Base-by-base conservation (phyloP, 2,113 vertebrate genomes). In the Lepisosteus osseus region DNA sequence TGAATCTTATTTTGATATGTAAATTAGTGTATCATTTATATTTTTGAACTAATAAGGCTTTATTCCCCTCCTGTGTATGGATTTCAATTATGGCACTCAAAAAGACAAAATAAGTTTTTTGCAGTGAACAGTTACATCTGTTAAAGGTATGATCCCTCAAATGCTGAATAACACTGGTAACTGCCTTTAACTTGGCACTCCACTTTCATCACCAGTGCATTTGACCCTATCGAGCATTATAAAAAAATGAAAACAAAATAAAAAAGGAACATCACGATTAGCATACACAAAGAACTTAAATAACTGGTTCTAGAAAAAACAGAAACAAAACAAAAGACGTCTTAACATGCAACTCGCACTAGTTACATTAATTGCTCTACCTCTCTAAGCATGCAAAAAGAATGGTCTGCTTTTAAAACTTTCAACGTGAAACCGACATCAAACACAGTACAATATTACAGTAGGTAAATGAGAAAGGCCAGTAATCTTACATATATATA, bases 331-430 rank as follows among this genome's bases (percentile, higher is more conserved):
- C 70, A 92, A 91, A 84, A 94, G 90, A 85, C 81, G 90, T 86
- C 82, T 80, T 76, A 86, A 94, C 94, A 96, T 95, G 95, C 93
- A 94, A 89, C 89, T 90, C 90, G 86, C 88, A 88, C 89, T 89
- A 87, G 87, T 93, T 93, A 94, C 92, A 93, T 55, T 86, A 87
- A 91, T 92, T 86, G 83, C 87, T 91, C 91, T 95, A 93, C 85
- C 76, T 74, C 72, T 87, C 89, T 91, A 92, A 84, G 91, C 94
- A 95, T 95, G 94, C 94, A 94, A 91, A 93, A 92, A 92, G 85
- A 92, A 92, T 90, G 87, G 88, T 93, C 90, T 89, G 90, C 84
- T 84, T 90, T 90, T 87, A 87, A 88, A 82, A 80, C 86, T 80
- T 88, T 89, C 91, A 90, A 90, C 90, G 86, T 92, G 90, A 90